Conservation (phyloP, 2,797 vertebrate genomes). For the Silurus lanzhouensis region DNA sequence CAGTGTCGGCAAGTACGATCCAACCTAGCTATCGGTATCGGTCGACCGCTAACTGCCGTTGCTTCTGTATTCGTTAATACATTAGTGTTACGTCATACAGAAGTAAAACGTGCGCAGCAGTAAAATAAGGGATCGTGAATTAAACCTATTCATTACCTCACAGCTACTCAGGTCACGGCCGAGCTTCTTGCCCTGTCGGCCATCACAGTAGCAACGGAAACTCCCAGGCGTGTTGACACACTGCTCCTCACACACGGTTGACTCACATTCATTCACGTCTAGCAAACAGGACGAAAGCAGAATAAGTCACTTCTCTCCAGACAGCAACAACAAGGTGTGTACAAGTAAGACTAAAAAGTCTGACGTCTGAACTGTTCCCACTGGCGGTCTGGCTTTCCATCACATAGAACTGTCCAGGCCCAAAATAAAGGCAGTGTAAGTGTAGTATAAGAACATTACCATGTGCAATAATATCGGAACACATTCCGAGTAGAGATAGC, state of each 20-base stretch:
- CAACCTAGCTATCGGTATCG: no score
- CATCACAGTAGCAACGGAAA: slow-evolving; percentile 93
- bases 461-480: not conserved
- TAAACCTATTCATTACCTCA: slow-evolving; percentile 77
- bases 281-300: not conserved
- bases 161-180: slow-evolving; percentile 84
- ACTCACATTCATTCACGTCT: slow-evolving; percentile 93
- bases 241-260: slow-evolving; percentile 83
- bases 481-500: not conserved
- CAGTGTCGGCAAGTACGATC: no score
- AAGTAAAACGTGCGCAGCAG: not conserved
- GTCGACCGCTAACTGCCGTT: no score
- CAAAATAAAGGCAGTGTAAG: not conserved
- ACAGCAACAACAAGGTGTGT: slow-evolving; percentile 8
- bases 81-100: not conserved
- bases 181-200: slow-evolving; percentile 87
- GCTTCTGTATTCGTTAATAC: not conserved
- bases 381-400: not conserved
- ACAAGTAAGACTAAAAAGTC: not conserved
- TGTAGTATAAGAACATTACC: not conserved
- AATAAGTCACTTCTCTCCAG: not conserved
- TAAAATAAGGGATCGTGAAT: not conserved
- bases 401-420: not conserved
- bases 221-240: slow-evolving; percentile 90
- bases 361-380: not conserved